These are phyloP conservation scores for Tricholauxania praeusta DNA, from an alignment of 2,888 invertebrate species.

Conservation along the genomic window DNA sequence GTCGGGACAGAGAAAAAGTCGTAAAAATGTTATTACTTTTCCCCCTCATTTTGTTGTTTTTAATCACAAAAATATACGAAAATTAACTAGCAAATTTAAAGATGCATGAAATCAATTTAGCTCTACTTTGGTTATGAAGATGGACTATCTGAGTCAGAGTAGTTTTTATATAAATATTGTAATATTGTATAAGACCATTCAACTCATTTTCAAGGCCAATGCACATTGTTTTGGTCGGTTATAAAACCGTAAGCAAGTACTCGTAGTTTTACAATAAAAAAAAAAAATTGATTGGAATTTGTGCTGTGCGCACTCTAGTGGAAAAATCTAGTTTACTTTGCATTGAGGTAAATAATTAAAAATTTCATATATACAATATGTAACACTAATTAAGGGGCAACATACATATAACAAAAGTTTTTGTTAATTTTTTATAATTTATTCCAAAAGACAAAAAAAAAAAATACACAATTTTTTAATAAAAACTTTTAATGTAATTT, in stretches of 20 bases:
- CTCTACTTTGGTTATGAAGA: constrained; percentile 17
- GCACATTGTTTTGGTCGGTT: constrained; percentile 1
- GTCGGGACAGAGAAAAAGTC: too few species aligned
- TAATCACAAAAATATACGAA: too few species aligned
- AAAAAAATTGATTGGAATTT: constrained; percentile 2
- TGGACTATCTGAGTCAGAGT: constrained; percentile 9
- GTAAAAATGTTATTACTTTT: too few species aligned
- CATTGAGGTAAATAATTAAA: neutral
- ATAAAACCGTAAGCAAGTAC: too few species aligned
- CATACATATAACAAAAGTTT: too few species aligned
- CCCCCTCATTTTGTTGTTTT: too few species aligned
- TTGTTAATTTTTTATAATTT: too few species aligned
- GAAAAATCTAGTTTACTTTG: constrained; percentile 4
- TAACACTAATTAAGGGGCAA: too few species aligned
- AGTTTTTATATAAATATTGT: neutral
- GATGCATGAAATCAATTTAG: neutral
- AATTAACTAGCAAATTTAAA: too few species aligned
- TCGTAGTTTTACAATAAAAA: neutral
- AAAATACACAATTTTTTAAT: too few species aligned
- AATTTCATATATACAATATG: neutral
- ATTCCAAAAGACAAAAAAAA: too few species aligned
- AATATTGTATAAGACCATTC: constrained; percentile 16
- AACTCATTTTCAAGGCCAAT: constrained; percentile 23
- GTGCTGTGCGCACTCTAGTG: constrained; percentile 9
- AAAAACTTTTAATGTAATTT: too few species aligned